Evolutionary conservation across 2,113 vertebrate genomes (phyloP).

Genomic region (Perca fluviatilis): DNA sequence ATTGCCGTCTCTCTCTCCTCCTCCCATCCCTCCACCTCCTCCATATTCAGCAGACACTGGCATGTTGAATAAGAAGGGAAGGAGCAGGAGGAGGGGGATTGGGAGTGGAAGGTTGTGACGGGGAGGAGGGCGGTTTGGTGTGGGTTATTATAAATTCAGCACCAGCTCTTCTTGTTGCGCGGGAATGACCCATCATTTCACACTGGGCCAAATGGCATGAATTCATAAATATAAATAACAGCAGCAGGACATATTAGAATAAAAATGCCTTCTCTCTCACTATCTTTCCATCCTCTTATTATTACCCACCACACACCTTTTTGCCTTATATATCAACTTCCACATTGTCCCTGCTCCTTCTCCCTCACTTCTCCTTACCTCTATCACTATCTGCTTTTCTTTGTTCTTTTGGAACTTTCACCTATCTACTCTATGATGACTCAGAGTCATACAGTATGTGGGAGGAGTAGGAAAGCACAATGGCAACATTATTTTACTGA

Average conservation of each 20-base stretch:
- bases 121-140: conserved; percentile 24
- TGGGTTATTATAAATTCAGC: conserved; percentile 86
- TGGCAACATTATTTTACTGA: not conserved
- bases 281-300: conserved; percentile 51
- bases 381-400: conserved; percentile 26
- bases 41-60: conserved; percentile 85
- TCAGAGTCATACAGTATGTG: conserved; percentile 27
- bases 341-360: conserved; percentile 40
- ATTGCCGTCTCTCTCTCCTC: conserved; percentile 32
- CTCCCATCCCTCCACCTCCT: conserved; percentile 62
- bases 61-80: conserved; percentile 75
- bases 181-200: conserved; percentile 89
- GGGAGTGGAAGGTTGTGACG: conserved; percentile 24
- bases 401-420: conserved; percentile 28
- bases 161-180: conserved; percentile 86
- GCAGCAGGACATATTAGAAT: conserved; percentile 79
- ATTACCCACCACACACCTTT: conserved; percentile 54
- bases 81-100: conserved; percentile 18
- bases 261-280: conserved; percentile 69
- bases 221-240: conserved; percentile 91
- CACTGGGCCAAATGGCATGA: conserved; percentile 87
- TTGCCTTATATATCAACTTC: conserved; percentile 63
- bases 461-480: conserved; percentile 1
- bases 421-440: conserved; percentile 29
- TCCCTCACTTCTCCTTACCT: conserved; percentile 31